Evolutionary conservation across 35 echinoderm and acorn worm genomes (phyloP), one percentile per base, ranked within the genome.

Genomic region (Ophioderma brevispina): DNA sequence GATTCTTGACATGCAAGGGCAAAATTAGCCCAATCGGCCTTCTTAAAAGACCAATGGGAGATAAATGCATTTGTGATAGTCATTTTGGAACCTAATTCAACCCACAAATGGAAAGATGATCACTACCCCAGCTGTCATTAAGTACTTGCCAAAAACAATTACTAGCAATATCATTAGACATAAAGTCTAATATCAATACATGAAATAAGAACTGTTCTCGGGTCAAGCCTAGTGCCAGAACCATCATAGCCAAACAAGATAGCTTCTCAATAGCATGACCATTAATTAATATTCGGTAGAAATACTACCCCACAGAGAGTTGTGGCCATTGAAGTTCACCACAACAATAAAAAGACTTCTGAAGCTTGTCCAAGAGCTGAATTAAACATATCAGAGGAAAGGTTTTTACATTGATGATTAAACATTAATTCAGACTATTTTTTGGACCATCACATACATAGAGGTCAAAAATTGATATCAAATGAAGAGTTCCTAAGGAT

Each of bases 301-400:
- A 11, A 76, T 37, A 40, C 84, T 76, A 21, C 84, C n/a, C n/a
- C n/a, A n/a, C n/a, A n/a, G 14, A 39, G 19, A n/a, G 40, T 76
- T 87, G n/a, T 77, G 63, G 0, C 56, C 40, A 39, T 87, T 87
- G 34, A 87, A 87, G 55, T 87, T 63, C n/a, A n/a, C n/a, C n/a
- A n/a, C n/a, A n/a, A n/a, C n/a, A n/a, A 14, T 63, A 55, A 77
- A 55, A n/a, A 87, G 14, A 76, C 40, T 15, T 15, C 3, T 17
- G 32, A 8, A 43, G 18, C 18, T 13, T 14, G 1, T 13, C 15
- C 31, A 42, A 19, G 1, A n/a, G n/a, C n/a, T 33, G 42, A 32
- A 18, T 40, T 46, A 42, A 38, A 35, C 15, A 85, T 64, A 32
- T 14, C 33, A 32, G 59, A 85, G 21, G 18, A 19, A 40, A 13